Evolutionary conservation across 1,140 invertebrate species (phyloP).

Genomic region (Venturia canescens): DNA sequence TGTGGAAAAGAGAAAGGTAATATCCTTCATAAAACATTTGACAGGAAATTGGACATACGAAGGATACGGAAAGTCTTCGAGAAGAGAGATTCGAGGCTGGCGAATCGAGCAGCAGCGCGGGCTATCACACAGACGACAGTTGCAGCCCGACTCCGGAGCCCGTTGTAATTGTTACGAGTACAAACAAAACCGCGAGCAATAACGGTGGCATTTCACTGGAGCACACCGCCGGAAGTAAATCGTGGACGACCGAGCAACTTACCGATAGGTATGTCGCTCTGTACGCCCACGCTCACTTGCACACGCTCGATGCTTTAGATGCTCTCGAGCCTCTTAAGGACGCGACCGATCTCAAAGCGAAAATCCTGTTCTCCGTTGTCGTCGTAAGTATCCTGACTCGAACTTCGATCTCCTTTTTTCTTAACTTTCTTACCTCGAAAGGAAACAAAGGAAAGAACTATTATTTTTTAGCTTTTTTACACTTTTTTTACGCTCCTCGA

Average conservation of each 20-base stretch:
- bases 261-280: constrained; percentile 89
- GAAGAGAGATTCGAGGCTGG: constrained; percentile 51
- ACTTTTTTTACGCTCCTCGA: too few relatives aligned
- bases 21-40: background rate
- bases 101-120: constrained; percentile 68
- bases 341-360: constrained; percentile 92
- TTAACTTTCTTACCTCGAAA: background rate
- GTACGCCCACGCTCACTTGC: constrained; percentile 89
- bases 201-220: constrained; percentile 26
- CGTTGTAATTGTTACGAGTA: constrained; percentile 25
- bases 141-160: constrained; percentile 67
- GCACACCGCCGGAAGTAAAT: constrained; percentile 62
- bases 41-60: background rate
- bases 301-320: constrained; percentile 90
- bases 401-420: constrained; percentile 23
- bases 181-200: constrained; percentile 28
- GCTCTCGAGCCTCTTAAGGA: constrained; percentile 86
- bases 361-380: constrained; percentile 95
- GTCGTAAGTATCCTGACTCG: constrained; percentile 84
- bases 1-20: background rate
- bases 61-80: constrained; percentile 24
- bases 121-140: constrained; percentile 72
- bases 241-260: constrained; percentile 72
- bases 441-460: too few relatives aligned
- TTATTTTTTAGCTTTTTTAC: too few relatives aligned